Conservation (phyloP, 2,797 vertebrate genomes). For the Alfaro cultratus region DNA sequence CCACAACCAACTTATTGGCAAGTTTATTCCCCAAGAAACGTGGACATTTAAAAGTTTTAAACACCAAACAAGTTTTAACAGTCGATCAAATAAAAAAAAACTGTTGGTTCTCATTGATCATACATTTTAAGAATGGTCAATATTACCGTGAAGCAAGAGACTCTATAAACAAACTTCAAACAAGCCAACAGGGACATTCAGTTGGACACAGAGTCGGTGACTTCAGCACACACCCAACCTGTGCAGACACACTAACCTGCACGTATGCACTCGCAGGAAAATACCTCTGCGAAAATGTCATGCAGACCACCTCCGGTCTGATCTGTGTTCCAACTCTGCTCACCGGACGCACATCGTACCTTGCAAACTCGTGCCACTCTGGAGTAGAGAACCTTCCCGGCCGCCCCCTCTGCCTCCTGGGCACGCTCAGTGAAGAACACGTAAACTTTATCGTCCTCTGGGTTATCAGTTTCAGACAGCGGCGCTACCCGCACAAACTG, state of each 20-base stretch:
- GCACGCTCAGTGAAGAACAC: conserved; percentile 87
- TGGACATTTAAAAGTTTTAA: background rate
- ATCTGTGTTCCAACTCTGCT: conserved; percentile 19
- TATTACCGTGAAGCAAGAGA: conserved; percentile 18
- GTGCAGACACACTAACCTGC: conserved; percentile 16
- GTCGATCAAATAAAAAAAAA: background rate
- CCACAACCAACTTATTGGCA: background rate
- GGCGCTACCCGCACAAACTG: conserved; percentile 85
- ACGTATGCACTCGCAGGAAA: conserved; percentile 26
- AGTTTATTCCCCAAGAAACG: background rate
- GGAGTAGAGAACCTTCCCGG: conserved; percentile 84
- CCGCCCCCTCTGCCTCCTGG: conserved; percentile 82
- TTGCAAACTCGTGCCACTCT: conserved; percentile 86
- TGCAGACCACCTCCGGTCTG: conserved; percentile 21
- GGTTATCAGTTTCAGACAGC: conserved; percentile 86
- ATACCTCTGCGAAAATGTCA: conserved; percentile 38
- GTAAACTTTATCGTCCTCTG: conserved; percentile 87
- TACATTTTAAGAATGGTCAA: background rate
- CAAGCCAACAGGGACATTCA: conserved; percentile 7
- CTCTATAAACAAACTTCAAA: conserved; percentile 5
- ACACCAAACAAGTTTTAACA: background rate
- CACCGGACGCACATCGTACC: conserved; percentile 58
- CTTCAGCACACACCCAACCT: conserved; percentile 23
- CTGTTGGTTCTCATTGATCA: background rate
- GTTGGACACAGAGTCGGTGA: conserved; percentile 15